Percentiles rank a stretch among this genome's conserved stretches.
Evolutionary conservation across 2,113 vertebrate genomes (phyloP).

Genomic region (Merops nubicus): DNA sequence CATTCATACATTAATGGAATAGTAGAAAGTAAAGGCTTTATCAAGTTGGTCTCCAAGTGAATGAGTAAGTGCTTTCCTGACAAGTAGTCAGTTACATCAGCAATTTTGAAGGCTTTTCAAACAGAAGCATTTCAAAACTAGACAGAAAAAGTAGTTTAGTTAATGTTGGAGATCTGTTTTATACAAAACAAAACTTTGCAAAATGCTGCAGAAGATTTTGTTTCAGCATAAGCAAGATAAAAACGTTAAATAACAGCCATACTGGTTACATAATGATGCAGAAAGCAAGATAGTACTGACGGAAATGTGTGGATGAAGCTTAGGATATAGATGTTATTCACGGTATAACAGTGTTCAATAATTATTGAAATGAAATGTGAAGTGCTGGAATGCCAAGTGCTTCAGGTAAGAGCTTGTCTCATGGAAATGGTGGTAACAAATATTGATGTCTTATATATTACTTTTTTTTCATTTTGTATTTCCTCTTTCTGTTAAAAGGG

Average conservation of each 20-base stretch:
- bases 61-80: neutral
- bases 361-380: neutral
- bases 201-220: neutral
- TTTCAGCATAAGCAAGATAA: neutral
- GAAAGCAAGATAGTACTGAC: neutral
- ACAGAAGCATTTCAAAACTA: neutral
- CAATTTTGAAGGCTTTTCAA: neutral
- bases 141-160: neutral
- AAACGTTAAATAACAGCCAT: neutral
- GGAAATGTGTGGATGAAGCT: neutral
- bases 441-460: neutral
- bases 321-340: neutral
- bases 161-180: neutral
- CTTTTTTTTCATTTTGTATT: neutral
- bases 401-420: neutral
- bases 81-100: neutral
- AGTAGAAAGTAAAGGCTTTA: neutral
- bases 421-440: neutral
- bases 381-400: neutral
- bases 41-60: neutral
- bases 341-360: neutral
- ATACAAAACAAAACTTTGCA: neutral
- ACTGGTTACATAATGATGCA: neutral
- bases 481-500: neutral
- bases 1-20: neutral